Evolutionary conservation across 1,140 invertebrate species (phyloP).

Genomic region (Drosophila nebulosa): DNA sequence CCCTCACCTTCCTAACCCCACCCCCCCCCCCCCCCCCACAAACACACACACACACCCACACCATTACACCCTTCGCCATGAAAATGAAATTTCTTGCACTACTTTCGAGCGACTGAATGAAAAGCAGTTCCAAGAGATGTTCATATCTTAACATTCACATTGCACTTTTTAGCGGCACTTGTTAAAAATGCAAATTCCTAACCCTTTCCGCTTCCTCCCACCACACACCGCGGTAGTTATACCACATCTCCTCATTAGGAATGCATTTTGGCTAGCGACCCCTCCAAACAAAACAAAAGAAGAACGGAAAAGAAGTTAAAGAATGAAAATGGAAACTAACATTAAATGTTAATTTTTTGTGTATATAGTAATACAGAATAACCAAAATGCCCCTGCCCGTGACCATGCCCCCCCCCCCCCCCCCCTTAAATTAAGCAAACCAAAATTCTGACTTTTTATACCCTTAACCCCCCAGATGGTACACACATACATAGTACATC

Average conservation of each 20-base stretch:
- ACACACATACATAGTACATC: background rate
- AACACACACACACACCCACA: too few relatives aligned
- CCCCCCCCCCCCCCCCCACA: background rate
- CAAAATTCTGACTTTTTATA: constrained; percentile 63
- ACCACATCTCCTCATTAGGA: background rate
- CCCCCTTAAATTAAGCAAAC: constrained; percentile 45
- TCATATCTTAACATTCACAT: constrained; percentile 61
- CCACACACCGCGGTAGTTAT: background rate
- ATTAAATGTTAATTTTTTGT: constrained; percentile 66
- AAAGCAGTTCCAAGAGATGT: constrained; percentile 76
- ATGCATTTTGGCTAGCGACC: background rate
- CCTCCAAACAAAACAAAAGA: constrained; percentile 1
- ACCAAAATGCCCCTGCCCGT: constrained; percentile 14
- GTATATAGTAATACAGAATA: constrained; percentile 50
- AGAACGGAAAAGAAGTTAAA: background rate
- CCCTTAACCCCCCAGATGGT: constrained; percentile 23
- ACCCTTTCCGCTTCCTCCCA: background rate
- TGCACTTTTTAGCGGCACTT: constrained; percentile 80
- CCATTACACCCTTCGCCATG: constrained; percentile 18
- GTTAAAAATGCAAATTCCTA: constrained; percentile 79
- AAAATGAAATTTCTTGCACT: constrained; percentile 79
- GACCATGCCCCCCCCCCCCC: background rate
- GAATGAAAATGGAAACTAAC: constrained; percentile 34
- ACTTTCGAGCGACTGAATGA: constrained; percentile 57
- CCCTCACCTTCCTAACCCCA: too few relatives aligned